Conservation (phyloP, 2,888 invertebrate species). For the Sphecodes monilicornis region DNA sequence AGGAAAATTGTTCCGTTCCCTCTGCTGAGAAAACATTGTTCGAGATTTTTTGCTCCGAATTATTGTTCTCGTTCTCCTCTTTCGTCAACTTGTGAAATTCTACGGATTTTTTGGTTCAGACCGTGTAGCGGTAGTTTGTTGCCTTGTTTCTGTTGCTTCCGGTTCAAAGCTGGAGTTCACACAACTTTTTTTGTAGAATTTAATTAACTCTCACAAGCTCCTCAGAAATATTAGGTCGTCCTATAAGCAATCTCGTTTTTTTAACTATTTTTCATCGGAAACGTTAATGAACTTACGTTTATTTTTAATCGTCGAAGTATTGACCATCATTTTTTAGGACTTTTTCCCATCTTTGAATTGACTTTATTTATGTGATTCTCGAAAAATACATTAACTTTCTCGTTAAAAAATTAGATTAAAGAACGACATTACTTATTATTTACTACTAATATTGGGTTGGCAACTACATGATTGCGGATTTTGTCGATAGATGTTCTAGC, state of each 20-base stretch:
- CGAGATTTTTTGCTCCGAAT: slow-evolving; percentile 5
- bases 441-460: too few species aligned
- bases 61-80: slow-evolving; percentile 7
- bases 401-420: too few species aligned
- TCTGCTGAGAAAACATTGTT: slow-evolving; percentile 6
- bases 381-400: too few species aligned
- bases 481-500: too few species aligned
- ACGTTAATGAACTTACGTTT: too few species aligned
- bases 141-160: not conserved
- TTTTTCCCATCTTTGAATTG: too few species aligned
- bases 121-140: not conserved
- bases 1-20: not conserved
- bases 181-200: not conserved
- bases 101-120: not conserved
- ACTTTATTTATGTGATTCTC: too few species aligned
- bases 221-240: not conserved
- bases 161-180: not conserved
- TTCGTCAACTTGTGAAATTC: not conserved
- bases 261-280: too few species aligned
- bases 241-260: not conserved
- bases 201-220: not conserved
- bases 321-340: too few species aligned
- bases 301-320: too few species aligned
- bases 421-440: too few species aligned
- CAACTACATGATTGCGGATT: too few species aligned